Percentiles rank a stretch among this genome's conserved stretches.
phyloP scores from a whole-genome alignment of 2,888 invertebrate species.

The Malthinus flaveolus region DNA sequence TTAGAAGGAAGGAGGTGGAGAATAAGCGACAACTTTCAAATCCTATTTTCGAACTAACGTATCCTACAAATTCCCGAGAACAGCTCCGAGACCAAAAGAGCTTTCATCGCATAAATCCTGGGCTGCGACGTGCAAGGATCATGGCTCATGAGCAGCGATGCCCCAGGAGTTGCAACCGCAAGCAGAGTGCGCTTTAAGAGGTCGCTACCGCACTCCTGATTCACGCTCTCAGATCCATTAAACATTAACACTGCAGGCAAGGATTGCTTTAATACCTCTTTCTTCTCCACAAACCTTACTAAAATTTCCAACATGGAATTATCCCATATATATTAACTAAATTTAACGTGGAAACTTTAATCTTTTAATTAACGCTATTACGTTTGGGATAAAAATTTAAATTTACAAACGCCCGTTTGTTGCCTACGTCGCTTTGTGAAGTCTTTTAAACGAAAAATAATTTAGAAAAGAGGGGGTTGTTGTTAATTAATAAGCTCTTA shows the following conservation, averaged over 20 bases:
- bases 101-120: conserved; percentile 31
- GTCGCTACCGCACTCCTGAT: conserved; percentile 48
- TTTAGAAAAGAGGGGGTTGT: too few relatives aligned
- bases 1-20: conserved; percentile 6
- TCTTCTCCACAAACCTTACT: conserved; percentile 31
- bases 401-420: too few relatives aligned
- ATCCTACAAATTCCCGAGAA: conserved; percentile 24
- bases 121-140: conserved; percentile 30
- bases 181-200: conserved; percentile 49
- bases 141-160: conserved; percentile 29
- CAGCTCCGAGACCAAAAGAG: conserved; percentile 28
- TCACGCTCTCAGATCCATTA: conserved; percentile 53
- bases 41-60: conserved; percentile 22
- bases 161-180: conserved; percentile 44
- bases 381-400: too few relatives aligned
- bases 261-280: conserved; percentile 42
- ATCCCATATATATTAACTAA: conserved; percentile 23
- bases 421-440: too few relatives aligned
- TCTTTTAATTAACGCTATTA: background rate
- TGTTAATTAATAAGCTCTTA: too few relatives aligned
- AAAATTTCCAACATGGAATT: conserved; percentile 25
- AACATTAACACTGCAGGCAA: conserved; percentile 54
- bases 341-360: conserved; percentile 12
- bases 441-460: too few relatives aligned
- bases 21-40: conserved; percentile 24